A percentile compares a stretch with the other conserved stretches of the same genome.
These are phyloP conservation scores for Archips xylosteana DNA, from an alignment of 2,888 invertebrate species.

Conservation along the genomic window DNA sequence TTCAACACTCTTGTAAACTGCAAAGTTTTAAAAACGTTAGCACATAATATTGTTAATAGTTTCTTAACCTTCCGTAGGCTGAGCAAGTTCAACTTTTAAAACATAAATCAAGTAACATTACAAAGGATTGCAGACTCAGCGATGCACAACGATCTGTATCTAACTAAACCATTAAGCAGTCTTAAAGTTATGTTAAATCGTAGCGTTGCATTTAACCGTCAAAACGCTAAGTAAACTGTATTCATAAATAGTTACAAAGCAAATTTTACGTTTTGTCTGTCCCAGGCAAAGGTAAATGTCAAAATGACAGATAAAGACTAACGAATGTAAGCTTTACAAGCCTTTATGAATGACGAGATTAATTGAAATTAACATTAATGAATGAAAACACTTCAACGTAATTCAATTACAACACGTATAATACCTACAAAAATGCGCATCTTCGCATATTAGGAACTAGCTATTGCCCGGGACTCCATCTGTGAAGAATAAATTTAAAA, in stretches of 20 bases:
- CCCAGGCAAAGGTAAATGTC: no score
- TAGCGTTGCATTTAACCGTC: conserved; percentile 4
- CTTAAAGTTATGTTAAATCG: conserved; percentile 9
- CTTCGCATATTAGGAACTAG: neutral
- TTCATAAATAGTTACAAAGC: neutral
- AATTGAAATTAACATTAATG: neutral
- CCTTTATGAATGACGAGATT: no score
- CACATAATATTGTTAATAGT: conserved; percentile 15
- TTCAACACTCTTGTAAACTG: neutral
- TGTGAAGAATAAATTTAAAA: no score
- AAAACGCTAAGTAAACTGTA: neutral
- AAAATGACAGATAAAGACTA: no score
- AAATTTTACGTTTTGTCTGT: no score
- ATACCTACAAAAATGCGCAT: neutral
- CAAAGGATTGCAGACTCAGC: conserved; percentile 29
- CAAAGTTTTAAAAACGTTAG: neutral
- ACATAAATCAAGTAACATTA: conserved; percentile 18
- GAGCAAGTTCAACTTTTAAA: conserved; percentile 14
- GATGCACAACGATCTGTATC: conserved; percentile 28
- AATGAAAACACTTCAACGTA: neutral
- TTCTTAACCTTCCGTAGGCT: conserved; percentile 21
- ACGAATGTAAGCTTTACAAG: no score
- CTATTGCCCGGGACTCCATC: no score
- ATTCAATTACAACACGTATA: neutral
- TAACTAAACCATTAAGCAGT: conserved; percentile 16